Base-by-base conservation (phyloP, 2,797 vertebrate genomes). In the Columba guinea region DNA sequence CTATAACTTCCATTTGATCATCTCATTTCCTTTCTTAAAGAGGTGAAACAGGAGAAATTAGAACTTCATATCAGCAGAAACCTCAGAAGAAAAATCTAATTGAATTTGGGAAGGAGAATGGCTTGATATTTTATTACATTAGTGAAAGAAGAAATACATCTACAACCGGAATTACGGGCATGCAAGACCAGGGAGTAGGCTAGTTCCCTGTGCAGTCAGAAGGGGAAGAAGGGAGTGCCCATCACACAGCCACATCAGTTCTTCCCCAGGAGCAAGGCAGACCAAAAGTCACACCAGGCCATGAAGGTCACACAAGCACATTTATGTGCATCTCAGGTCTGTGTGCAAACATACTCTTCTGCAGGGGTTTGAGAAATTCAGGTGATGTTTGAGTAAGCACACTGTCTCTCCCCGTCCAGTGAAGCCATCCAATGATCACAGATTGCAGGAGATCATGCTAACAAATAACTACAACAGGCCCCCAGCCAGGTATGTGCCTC, bases 151-250 rank as follows among this genome's bases (percentile, higher is more conserved):
- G 24, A 67, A 77, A n/a, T 53, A 14, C 8, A 44, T 30, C 69
- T 75, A 51, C 21, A 51, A 10, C 44, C n/a, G 55, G 37, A 44
- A 84, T 37, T 59, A 58, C 10, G 2, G 5, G 21, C 71, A 63
- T 1, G 1, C 3, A 3, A 27, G 30, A 73, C 11, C 53, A 60
- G 19, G 2, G 8, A 58, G 53, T 7, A 10, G 19, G 46, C 41
- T 55, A 3, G 23, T 41, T 71, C 28, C 22, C 62, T 34, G 12
- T 30, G 28, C 21, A 12, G 34, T n/a, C 27, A 15, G 67, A 59
- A 22, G 18, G 6, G 14, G 59, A 69, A 87, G 26, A 67, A 86
- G 62, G 26, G 10, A 11, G 3, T 9, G 11, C 16, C 39, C 58
- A 65, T 10, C 59, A 46, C 59, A 81, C 78, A 77, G 46, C 32